Evolutionary conservation across 2,113 vertebrate genomes (phyloP).

Genomic region (Eleginops maclovinus): DNA sequence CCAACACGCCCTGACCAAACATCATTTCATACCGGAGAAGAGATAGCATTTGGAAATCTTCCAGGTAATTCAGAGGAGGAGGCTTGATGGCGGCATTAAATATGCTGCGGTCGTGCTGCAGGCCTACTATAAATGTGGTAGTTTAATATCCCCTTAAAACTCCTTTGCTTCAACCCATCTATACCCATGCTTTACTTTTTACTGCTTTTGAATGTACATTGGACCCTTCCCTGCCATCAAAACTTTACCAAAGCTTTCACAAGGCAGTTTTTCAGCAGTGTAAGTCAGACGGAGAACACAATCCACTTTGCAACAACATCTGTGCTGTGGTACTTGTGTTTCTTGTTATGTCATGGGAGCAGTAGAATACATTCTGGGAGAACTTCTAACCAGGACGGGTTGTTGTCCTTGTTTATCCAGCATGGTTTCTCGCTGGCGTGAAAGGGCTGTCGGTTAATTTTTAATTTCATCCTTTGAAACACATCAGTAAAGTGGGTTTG

Average conservation of each 20-base stretch:
- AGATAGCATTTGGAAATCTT: not conserved
- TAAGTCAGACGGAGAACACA: conserved; percentile 41
- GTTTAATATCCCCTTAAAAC: conserved; percentile 21
- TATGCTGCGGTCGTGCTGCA: conserved; percentile 4
- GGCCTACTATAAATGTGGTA: not conserved
- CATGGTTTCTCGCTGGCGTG: conserved; percentile 64
- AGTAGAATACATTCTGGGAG: conserved; percentile 54
- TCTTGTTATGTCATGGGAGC: conserved; percentile 58
- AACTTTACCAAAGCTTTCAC: conserved; percentile 43
- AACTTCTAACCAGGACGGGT: conserved; percentile 67
- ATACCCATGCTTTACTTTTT: conserved; percentile 12
- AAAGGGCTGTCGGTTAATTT: conserved; percentile 72
- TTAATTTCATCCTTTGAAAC: conserved; percentile 83
- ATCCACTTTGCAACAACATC: conserved; percentile 69
- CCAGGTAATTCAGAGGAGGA: conserved; percentile 17
- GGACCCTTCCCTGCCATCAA: conserved; percentile 12
- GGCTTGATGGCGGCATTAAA: conserved; percentile 24
- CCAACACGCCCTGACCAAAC: conserved; percentile 5
- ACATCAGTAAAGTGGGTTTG: conserved; percentile 76
- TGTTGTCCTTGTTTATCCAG: conserved; percentile 75
- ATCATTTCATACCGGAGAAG: conserved; percentile 5
- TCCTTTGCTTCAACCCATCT: not conserved
- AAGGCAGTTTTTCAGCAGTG: conserved; percentile 21
- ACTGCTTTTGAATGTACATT: conserved; percentile 8
- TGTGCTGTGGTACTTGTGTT: conserved; percentile 62